These are phyloP conservation scores for Myotis planiceps DNA, from an alignment of 2,797 vertebrate species.

Conservation along the genomic window DNA sequence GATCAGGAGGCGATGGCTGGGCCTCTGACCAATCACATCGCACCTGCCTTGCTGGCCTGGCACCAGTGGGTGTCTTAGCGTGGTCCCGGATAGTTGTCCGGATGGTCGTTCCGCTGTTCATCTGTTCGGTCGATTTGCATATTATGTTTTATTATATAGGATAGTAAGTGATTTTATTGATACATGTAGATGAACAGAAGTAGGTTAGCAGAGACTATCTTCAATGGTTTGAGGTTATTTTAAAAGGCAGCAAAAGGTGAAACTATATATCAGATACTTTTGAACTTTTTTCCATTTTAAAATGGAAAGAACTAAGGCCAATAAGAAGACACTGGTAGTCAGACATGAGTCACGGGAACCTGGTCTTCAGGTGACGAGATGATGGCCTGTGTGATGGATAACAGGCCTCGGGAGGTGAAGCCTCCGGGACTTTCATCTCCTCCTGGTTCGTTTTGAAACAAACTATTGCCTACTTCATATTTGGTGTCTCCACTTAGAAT, in stretches of 20 bases:
- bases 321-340: neutral
- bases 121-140: too few species aligned
- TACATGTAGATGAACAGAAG: neutral
- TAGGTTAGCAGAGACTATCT: neutral
- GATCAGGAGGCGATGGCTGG: too few species aligned
- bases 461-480: neutral
- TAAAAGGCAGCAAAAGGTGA: neutral
- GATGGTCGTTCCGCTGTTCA: too few species aligned
- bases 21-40: too few species aligned
- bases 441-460: neutral
- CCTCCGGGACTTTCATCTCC: neutral
- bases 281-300: neutral
- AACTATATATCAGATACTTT: neutral
- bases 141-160: too few species aligned
- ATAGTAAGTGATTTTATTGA: neutral
- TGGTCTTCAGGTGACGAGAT: neutral
- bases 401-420: neutral
- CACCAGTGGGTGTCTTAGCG: too few species aligned
- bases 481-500: neutral
- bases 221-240: constrained; percentile 29
- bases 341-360: neutral
- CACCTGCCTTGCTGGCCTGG: too few species aligned
- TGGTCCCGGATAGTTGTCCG: too few species aligned
- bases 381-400: neutral
- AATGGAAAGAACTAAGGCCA: neutral